Base-by-base conservation (phyloP, 2,797 vertebrate species). In the Apogon hyalosoma region DNA sequence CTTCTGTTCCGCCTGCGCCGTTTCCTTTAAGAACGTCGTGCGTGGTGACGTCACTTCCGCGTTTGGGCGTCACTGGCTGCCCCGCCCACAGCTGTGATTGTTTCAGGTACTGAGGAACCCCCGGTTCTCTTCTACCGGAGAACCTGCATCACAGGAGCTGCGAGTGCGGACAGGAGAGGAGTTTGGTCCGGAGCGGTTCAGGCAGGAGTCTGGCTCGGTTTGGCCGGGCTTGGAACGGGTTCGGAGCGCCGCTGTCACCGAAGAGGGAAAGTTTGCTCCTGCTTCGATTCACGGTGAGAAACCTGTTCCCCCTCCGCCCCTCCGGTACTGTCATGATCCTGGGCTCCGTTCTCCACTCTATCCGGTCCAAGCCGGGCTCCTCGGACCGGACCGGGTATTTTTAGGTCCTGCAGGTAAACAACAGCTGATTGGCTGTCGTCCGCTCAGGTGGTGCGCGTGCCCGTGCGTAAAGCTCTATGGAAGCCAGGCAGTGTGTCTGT, bases 31-130 rank as follows among this genome's bases (percentile, higher is more conserved):
- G 58, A 56, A 31, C 61, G 60, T 15, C 52, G 7, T 7, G 5
- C 66, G 59, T 58, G 39, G 48, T 84, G 31, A 4, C 84, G 88
- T 90, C 87, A 87, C 73, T 68, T 84, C 84, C 79, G 2, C n/a
- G 56, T 80, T 57, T 47, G 39, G 15, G 18, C 9, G 24, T 41
- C 19, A 3, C 18, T 28, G 6, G 28, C 55, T 0, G n/a, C 77
- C 80, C 68, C 82, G 82, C 87, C 83, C 83, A 75, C 73, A 48
- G 56, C 28, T 11, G 62, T 56, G 77, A 77, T 70, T 65, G 47
- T 67, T 45, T 42, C 77, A 68, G 75, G 71, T 74, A 42, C 40
- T 14, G 24, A n/a, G 46, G 38, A 50, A 24, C 28, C 57, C 49
- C 4, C 64, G 33, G 60, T 50, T 41, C 28, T 12, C 62, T 43